Evolutionary conservation across 2,113 vertebrate genomes (phyloP).

Genomic region (Pyxicephalus adspersus): DNA sequence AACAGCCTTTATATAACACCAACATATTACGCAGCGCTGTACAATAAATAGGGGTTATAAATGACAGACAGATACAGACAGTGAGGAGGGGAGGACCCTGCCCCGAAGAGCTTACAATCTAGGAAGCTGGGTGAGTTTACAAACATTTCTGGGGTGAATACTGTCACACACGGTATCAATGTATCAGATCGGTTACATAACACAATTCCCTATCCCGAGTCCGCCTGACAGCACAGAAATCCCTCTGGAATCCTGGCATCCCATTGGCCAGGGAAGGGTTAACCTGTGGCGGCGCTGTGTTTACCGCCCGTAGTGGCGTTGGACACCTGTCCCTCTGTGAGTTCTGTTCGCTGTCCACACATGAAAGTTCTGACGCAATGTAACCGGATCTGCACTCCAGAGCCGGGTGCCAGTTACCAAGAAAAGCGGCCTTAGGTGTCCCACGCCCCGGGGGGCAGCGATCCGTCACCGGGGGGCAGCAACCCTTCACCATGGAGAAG

Average conservation of each 20-base stretch:
- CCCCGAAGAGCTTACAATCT: too few relatives aligned
- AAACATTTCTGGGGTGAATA: neutral
- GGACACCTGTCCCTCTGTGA: neutral
- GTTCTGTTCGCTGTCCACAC: constrained; percentile 16
- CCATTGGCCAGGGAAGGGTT: neutral
- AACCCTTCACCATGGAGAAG: neutral
- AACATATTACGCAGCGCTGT: too few relatives aligned
- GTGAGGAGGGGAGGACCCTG: too few relatives aligned
- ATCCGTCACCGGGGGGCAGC: neutral
- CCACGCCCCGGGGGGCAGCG: neutral
- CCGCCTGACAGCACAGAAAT: neutral
- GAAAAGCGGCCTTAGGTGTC: neutral
- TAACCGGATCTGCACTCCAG: neutral
- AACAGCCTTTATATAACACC: too few relatives aligned
- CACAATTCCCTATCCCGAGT: neutral
- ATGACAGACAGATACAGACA: too few relatives aligned
- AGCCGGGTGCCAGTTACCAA: neutral
- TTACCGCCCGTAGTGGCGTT: constrained; percentile 3
- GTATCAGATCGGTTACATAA: neutral
- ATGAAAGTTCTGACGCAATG: constrained; percentile 34
- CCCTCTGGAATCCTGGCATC: neutral
- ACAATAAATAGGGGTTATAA: too few relatives aligned
- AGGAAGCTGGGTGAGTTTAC: too few relatives aligned
- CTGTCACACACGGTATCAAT: neutral
- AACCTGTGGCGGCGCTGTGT: neutral